phyloP scores from a whole-genome alignment of 2,888 invertebrate species.

The Lordiphosa andalusiaca region DNA sequence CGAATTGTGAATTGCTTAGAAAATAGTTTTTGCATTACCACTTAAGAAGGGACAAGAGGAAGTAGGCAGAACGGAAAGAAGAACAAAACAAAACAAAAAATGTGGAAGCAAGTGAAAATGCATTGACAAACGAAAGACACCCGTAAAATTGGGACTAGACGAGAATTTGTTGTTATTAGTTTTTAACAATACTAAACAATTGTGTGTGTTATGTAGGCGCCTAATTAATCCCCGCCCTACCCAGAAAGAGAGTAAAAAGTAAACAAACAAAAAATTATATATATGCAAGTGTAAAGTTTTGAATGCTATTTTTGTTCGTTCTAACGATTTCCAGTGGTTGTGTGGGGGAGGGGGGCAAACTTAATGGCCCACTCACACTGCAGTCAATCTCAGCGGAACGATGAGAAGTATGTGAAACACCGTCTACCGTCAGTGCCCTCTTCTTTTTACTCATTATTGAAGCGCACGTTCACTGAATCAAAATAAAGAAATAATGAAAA shows the following conservation, averaged over 20 bases:
- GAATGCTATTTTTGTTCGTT: no score
- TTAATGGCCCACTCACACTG: no score
- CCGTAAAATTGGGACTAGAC: neutral
- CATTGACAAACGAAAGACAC: constrained; percentile 1
- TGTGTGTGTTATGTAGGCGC: constrained; percentile 15
- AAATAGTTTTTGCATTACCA: constrained; percentile 30
- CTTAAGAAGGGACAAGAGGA: constrained; percentile 4
- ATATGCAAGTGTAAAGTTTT: no score
- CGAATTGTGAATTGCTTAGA: constrained; percentile 64
- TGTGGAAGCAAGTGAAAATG: neutral
- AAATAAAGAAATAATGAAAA: no score
- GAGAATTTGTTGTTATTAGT: constrained; percentile 21
- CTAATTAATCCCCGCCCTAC: neutral
- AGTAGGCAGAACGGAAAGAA: neutral
- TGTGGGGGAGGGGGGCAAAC: no score
- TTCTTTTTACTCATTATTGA: no score
- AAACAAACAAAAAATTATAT: constrained; percentile 1
- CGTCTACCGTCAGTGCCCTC: no score
- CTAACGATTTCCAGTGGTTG: no score
- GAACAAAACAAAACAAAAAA: no score
- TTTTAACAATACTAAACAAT: constrained; percentile 14
- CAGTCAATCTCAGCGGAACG: no score
- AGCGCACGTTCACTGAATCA: no score
- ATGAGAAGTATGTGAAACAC: no score
- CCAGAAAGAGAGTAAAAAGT: neutral